Evolutionary conservation across 2,888 invertebrate genomes (phyloP), one percentile per base, ranked within the genome.

Genomic region (Eristalinus sepulchralis): DNA sequence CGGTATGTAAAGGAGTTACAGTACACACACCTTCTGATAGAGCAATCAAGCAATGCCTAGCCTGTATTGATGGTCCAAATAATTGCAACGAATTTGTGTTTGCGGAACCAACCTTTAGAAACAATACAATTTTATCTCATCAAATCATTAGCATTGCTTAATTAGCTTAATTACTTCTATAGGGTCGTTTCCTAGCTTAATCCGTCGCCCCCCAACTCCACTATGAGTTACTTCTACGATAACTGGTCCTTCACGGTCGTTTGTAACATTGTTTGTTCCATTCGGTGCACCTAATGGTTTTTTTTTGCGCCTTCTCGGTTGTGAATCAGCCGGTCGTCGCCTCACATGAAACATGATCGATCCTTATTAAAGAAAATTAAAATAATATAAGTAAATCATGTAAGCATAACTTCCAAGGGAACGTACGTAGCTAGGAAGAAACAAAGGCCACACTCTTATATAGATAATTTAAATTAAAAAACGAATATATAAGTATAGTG

Each of bases 331-430:
- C 89, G 98, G 97, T 91, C 98, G 95, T 92, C 98, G 95, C 91
- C 98, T 95, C 92, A 99, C 97, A 94, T 99, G 98, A 93, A 99
- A 99, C 97, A 98, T 98, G 91, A 99, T 97, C 91, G 98, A 98
- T 93, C 98, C 98, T 97, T 93, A n/a, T 47, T 47, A 4, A 6
- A 47, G 8, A 17, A 47, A 47, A 47, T 17, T 68, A 90, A 92
- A 85, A 64, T 60, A 2, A 11, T 22, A 47, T 66, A 36, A 63
- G 36, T 31, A 63, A 39, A 81, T 33, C 33, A 82, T 27, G 34
- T n/a, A 36, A 33, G 62, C n/a, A 47, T 47, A n/a, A 47, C 47
- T 1, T 47, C 5, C 27, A 27, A 27, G 5, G 5, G 27, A 27
- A 5, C 5, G 5, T 27, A 27, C 2, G 2, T 27, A 27, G 5